These are phyloP conservation scores for Crenichthys baileyi DNA, from an alignment of 2,797 vertebrate species.

Conservation along the genomic window DNA sequence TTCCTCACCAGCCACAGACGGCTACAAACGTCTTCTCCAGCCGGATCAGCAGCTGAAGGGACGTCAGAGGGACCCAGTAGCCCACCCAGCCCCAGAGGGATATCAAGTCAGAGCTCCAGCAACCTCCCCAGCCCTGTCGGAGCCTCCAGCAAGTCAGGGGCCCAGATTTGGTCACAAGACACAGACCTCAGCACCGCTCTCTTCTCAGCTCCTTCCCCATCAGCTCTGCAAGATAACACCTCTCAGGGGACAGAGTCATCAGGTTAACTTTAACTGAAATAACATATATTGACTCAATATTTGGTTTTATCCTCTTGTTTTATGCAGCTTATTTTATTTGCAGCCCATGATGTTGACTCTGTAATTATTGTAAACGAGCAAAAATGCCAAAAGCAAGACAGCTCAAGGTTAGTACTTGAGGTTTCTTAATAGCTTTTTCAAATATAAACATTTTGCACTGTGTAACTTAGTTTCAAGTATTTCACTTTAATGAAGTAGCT, in stretches of 20 bases:
- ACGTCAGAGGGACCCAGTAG: conserved; percentile 74
- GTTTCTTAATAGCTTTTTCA: background rate
- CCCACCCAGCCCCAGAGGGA: conserved; percentile 68
- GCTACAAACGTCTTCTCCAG: conserved; percentile 67
- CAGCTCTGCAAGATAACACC: conserved; percentile 75
- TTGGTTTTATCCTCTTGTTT: conserved; percentile 1
- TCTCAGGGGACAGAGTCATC: conserved; percentile 85
- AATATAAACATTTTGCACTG: background rate
- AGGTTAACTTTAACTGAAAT: conserved; percentile 55
- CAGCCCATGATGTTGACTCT: conserved; percentile 86
- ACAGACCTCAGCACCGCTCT: conserved; percentile 54
- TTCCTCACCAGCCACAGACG: conserved; percentile 79
- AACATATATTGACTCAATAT: background rate
- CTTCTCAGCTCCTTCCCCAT: conserved; percentile 69
- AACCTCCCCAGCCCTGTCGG: conserved; percentile 77
- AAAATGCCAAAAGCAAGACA: conserved; percentile 82
- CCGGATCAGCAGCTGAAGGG: conserved; percentile 63
- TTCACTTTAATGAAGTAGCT: background rate
- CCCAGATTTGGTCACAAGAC: conserved; percentile 67
- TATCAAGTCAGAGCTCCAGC: conserved; percentile 79
- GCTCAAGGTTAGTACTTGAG: conserved; percentile 81
- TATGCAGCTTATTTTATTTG: conserved; percentile 26
- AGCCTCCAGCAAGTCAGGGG: conserved; percentile 61
- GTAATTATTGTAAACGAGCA: conserved; percentile 92
- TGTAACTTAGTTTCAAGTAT: background rate